Conservation (phyloP, 2,113 vertebrate genomes). For the Heloderma charlesbogerti region DNA sequence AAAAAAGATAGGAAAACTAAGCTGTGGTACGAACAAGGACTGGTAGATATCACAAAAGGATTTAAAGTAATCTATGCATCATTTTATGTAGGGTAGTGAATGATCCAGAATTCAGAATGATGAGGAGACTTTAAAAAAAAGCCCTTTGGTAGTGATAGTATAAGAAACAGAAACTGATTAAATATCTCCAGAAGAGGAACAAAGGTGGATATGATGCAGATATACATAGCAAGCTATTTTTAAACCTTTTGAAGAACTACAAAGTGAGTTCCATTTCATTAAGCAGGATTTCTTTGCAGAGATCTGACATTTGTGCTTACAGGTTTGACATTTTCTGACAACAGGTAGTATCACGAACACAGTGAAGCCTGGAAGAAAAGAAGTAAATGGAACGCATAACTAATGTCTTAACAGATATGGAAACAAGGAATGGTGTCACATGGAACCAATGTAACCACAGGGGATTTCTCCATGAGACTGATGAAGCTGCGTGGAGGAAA, state of each 20-base stretch:
- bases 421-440: neutral
- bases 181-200: conserved; percentile 5
- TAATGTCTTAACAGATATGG: conserved; percentile 1
- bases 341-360: neutral
- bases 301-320: conserved; percentile 49
- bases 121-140: neutral
- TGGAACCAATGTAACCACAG: neutral
- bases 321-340: conserved; percentile 44
- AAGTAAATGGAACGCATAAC: neutral
- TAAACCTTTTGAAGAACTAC: conserved; percentile 42
- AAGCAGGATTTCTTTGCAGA: conserved; percentile 29
- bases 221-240: conserved; percentile 18
- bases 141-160: neutral
- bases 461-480: neutral
- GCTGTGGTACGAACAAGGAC: neutral
- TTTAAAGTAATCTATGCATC: conserved; percentile 5
- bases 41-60: neutral
- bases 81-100: conserved; percentile 20
- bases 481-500: neutral
- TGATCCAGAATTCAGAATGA: neutral
- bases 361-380: neutral
- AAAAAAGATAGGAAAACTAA: neutral
- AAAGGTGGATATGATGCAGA: neutral
- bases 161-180: neutral
- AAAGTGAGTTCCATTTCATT: conserved; percentile 45